Conservation (phyloP, 2,888 invertebrate genomes). For the Hirudinaria manillensis region DNA sequence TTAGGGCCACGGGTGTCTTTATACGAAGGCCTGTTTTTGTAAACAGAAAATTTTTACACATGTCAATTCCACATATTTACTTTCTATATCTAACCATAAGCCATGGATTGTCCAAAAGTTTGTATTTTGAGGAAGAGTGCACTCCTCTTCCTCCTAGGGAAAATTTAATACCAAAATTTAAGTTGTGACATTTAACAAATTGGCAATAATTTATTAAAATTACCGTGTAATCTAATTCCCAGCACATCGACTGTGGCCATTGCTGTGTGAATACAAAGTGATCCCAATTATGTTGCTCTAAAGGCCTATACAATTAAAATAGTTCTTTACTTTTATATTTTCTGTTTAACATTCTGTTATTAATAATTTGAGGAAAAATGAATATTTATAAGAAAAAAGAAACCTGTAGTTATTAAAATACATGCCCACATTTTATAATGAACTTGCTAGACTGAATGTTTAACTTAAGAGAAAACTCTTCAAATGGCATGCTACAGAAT, state of each 20-base stretch:
- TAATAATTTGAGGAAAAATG: too few relatives aligned
- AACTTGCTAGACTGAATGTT: too few relatives aligned
- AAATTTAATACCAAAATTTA: too few relatives aligned
- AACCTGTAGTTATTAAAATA: too few relatives aligned
- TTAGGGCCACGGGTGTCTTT: background rate
- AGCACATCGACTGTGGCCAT: constrained; percentile 17
- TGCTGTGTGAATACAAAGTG: constrained; percentile 26
- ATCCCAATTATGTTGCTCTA: background rate
- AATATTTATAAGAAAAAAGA: too few relatives aligned
- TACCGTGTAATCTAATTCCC: constrained; percentile 6
- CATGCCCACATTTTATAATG: too few relatives aligned
- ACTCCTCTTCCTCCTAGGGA: constrained; percentile 9
- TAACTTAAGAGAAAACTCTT: too few relatives aligned
- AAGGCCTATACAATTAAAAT: background rate
- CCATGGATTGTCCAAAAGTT: constrained; percentile 28
- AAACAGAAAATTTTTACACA: background rate
- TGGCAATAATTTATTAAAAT: background rate
- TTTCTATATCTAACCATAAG: constrained; percentile 17
- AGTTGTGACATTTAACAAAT: background rate
- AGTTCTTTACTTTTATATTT: background rate
- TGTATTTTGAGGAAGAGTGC: constrained; percentile 13
- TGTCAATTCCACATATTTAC: background rate
- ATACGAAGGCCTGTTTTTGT: constrained; percentile 13
- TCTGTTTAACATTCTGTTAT: too few relatives aligned
- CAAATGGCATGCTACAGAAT: too few relatives aligned